Percentiles rank a stretch among this genome's conserved stretches.
phyloP scores from a whole-genome alignment of 2,797 vertebrate species.

The Cossypha dichroa region DNA sequence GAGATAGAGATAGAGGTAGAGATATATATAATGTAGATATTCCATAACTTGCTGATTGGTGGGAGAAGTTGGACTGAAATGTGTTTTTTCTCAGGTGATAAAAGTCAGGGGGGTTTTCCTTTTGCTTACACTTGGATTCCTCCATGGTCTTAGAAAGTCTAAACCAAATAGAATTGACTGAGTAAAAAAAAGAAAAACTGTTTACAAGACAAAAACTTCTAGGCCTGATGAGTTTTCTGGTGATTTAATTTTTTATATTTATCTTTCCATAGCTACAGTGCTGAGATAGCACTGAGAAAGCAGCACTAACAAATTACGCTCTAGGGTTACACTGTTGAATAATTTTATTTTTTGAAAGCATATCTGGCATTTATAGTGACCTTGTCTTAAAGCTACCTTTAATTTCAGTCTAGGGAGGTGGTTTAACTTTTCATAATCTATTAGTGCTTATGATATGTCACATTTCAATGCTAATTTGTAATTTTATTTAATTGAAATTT shows the following conservation, averaged over 20 bases:
- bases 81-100: not conserved
- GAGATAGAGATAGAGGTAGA: no score
- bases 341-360: not conserved
- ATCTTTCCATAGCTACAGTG: not conserved
- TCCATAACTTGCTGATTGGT: not conserved
- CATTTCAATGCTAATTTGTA: not conserved
- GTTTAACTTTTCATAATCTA: not conserved
- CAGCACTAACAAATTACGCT: not conserved
- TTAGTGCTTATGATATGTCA: not conserved
- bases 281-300: not conserved
- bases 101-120: not conserved
- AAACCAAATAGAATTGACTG: not conserved
- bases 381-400: not conserved
- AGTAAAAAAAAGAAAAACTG: not conserved
- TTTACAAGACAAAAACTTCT: not conserved
- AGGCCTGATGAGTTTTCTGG: not conserved
- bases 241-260: not conserved
- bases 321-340: not conserved
- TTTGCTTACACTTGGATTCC: not conserved
- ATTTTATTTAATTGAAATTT: not conserved
- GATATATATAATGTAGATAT: not conserved
- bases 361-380: not conserved
- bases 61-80: not conserved
- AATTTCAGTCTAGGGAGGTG: not conserved
- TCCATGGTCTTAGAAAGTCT: accelerated